These are phyloP conservation scores for Apus apus DNA, from an alignment of 2,113 vertebrate genomes.

Conservation along the genomic window DNA sequence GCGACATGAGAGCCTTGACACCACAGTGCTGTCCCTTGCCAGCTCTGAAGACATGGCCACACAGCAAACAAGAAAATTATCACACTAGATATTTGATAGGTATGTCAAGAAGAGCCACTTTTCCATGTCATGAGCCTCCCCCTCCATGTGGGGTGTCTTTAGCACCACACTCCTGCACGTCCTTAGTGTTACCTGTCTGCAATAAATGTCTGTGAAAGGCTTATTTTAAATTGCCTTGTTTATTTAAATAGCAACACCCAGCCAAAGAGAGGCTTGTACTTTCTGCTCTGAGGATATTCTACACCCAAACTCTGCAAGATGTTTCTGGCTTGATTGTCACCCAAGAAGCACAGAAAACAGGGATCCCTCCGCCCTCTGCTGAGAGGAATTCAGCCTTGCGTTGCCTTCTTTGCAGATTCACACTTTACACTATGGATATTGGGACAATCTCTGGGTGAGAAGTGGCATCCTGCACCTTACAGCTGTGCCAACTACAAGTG, in stretches of 20 bases:
- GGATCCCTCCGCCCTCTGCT: background rate
- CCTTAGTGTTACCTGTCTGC: constrained; percentile 57
- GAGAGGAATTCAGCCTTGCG: background rate
- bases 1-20: background rate
- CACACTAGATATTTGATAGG: background rate
- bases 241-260: constrained; percentile 12
- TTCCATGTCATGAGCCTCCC: constrained; percentile 9
- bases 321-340: background rate
- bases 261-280: background rate
- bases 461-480: background rate
- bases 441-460: background rate
- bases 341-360: background rate
- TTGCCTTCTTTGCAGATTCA: background rate
- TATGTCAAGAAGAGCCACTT: background rate
- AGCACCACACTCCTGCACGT: constrained; percentile 31
- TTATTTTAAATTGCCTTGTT: constrained; percentile 59
- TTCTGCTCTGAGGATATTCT: background rate
- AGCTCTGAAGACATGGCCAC: background rate
- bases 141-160: background rate
- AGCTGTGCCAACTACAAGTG: background rate
- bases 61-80: background rate
- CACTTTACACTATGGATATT: background rate
- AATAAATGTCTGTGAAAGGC: constrained; percentile 72
- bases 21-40: background rate
- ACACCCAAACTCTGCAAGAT: background rate